Conservation (phyloP, 2,888 invertebrate genomes). For the Luperina nickerlii region DNA sequence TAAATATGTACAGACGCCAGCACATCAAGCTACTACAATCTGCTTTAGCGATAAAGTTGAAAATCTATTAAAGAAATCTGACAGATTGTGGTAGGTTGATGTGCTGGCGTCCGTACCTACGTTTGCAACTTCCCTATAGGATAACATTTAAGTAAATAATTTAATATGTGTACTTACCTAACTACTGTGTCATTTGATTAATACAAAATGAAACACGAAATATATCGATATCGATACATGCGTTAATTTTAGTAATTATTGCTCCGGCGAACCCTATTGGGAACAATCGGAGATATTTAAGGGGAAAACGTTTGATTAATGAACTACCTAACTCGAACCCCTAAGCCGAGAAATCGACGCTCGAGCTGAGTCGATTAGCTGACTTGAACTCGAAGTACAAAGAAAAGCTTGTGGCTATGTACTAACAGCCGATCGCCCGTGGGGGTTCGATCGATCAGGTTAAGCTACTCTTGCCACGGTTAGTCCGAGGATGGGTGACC, state of each 20-base stretch:
- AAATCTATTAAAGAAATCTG: too few relatives aligned
- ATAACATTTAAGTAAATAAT: background rate
- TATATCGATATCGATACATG: conserved; percentile 6
- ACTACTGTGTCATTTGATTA: background rate
- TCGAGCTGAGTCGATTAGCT: conserved; percentile 1
- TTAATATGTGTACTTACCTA: background rate
- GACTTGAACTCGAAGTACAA: conserved; percentile 15
- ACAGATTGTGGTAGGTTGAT: too few relatives aligned
- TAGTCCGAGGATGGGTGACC: background rate
- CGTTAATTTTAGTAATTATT: conserved; percentile 31
- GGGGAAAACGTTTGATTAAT: conserved; percentile 50
- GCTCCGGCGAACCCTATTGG: conserved; percentile 22
- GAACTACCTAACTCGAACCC: conserved; percentile 39
- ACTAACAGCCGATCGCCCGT: too few relatives aligned
- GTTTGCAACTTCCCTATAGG: background rate
- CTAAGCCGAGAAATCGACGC: conserved; percentile 30
- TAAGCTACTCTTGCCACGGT: background rate
- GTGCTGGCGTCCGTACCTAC: too few relatives aligned
- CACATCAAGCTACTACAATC: too few relatives aligned
- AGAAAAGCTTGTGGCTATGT: too few relatives aligned
- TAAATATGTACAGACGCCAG: background rate
- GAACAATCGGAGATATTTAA: conserved; percentile 55
- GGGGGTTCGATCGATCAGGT: too few relatives aligned
- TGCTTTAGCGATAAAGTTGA: too few relatives aligned
- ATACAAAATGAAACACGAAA: conserved; percentile 26